A percentile compares a stretch with the other conserved stretches of the same genome.
These are phyloP conservation scores for Ectropis crepuscularia DNA, from an alignment of 2,888 invertebrate species.

Conservation along the genomic window DNA sequence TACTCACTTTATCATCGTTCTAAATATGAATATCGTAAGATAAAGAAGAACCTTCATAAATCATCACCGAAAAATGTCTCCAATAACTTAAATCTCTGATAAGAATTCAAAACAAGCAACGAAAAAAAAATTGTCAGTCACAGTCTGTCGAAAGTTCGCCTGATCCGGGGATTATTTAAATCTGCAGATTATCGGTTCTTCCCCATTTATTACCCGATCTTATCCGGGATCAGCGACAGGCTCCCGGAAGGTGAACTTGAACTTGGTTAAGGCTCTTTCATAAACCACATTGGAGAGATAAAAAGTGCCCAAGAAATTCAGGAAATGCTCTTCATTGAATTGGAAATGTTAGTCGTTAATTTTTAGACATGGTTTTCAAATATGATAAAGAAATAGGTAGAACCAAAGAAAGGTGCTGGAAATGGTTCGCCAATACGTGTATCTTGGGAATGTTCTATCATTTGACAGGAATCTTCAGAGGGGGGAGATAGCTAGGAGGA, in stretches of 20 bases:
- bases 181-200: slow-evolving; percentile 54
- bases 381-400: no score
- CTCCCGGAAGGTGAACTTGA: slow-evolving; percentile 47
- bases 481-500: no score
- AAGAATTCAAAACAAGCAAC: slow-evolving; percentile 50
- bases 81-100: slow-evolving; percentile 33
- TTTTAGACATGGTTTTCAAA: no score
- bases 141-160: slow-evolving; percentile 43
- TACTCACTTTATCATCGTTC: not conserved
- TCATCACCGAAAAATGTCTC: slow-evolving; percentile 18
- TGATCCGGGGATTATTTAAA: slow-evolving; percentile 56
- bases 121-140: slow-evolving; percentile 50
- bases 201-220: slow-evolving; percentile 57
- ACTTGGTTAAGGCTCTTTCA: no score
- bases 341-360: no score
- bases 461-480: no score
- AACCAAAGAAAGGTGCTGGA: no score
- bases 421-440: no score
- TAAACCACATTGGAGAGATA: no score
- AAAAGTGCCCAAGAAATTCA: no score
- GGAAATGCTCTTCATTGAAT: no score
- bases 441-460: no score
- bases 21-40: not conserved
- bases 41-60: slow-evolving; percentile 7
- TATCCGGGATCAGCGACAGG: slow-evolving; percentile 55